Conservation (phyloP, 2,888 invertebrate genomes). For the Drosophila recens region DNA sequence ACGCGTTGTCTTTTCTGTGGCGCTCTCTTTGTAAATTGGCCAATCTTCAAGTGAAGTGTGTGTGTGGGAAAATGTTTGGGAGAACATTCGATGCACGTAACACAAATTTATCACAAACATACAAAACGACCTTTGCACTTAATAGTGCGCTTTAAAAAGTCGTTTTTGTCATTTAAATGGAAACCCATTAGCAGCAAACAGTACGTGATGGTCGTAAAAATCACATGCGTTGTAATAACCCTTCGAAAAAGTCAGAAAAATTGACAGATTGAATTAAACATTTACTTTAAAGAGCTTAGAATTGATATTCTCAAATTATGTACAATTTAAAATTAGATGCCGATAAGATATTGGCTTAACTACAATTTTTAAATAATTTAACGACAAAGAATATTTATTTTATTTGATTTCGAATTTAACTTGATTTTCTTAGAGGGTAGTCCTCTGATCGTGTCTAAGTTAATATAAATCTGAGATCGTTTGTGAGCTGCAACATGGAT, state of each 20-base stretch:
- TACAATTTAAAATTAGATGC: no score
- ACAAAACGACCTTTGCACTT: slow-evolving; percentile 39
- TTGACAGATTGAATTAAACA: neutral
- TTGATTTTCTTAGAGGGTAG: neutral
- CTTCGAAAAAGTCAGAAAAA: slow-evolving; percentile 2
- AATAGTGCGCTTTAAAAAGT: slow-evolving; percentile 47
- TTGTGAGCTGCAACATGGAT: neutral
- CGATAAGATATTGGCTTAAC: no score
- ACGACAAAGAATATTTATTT: neutral
- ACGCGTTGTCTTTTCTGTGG: slow-evolving; percentile 36
- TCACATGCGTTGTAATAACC: neutral
- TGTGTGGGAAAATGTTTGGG: slow-evolving; percentile 20
- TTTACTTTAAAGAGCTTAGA: no score
- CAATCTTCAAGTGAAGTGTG: slow-evolving; percentile 37
- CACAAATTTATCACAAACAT: slow-evolving; percentile 62
- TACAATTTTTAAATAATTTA: no score
- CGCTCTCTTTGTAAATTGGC: slow-evolving; percentile 55
- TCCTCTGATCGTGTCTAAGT: slow-evolving; percentile 13
- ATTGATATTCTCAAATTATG: no score
- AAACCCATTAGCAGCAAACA: slow-evolving; percentile 24
- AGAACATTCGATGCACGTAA: slow-evolving; percentile 59
- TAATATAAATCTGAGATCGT: slow-evolving; percentile 51
- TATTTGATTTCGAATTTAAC: neutral
- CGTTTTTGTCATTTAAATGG: slow-evolving; percentile 50
- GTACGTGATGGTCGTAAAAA: slow-evolving; percentile 50